Conservation (phyloP, 2,797 vertebrate genomes). For the Morus bassanus region DNA sequence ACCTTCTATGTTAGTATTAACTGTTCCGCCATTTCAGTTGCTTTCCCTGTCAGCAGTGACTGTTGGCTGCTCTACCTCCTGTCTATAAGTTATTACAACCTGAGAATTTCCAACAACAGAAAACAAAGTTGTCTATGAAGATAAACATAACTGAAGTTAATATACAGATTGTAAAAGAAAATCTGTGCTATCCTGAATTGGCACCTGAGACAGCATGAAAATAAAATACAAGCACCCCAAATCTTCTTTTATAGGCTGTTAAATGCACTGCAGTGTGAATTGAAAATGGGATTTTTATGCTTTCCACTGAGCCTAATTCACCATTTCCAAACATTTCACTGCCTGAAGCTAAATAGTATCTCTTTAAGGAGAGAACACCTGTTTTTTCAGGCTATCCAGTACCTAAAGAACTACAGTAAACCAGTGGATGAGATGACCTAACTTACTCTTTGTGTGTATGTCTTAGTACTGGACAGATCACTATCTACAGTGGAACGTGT, state of each 20-base stretch:
- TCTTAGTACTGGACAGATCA: conserved; percentile 88
- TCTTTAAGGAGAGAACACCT: not conserved
- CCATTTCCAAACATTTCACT: conserved; percentile 6
- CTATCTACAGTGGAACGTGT: conserved; percentile 88
- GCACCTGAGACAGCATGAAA: not conserved
- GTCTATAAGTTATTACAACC: not conserved
- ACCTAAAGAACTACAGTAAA: not conserved
- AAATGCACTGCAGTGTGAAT: not conserved
- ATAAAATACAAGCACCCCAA: not conserved
- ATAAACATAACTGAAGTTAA: conserved; percentile 1
- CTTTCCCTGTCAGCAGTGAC: not conserved
- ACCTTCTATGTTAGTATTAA: not conserved
- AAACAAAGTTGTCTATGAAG: not conserved
- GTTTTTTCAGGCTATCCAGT: not conserved
- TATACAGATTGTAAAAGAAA: not conserved
- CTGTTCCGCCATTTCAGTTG: not conserved
- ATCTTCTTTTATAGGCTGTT: not conserved
- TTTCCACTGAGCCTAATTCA: not conserved
- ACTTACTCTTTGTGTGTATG: conserved; percentile 34
- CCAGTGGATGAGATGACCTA: not conserved
- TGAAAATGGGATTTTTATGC: not conserved
- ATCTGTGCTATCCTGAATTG: not conserved
- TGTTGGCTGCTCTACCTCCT: not conserved
- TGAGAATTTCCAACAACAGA: not conserved
- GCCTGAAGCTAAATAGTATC: not conserved